A percentile compares a stretch with the other conserved stretches of the same genome.
Evolutionary conservation across 2,113 vertebrate species (phyloP).

Genomic region (Terrapene triunguis): DNA sequence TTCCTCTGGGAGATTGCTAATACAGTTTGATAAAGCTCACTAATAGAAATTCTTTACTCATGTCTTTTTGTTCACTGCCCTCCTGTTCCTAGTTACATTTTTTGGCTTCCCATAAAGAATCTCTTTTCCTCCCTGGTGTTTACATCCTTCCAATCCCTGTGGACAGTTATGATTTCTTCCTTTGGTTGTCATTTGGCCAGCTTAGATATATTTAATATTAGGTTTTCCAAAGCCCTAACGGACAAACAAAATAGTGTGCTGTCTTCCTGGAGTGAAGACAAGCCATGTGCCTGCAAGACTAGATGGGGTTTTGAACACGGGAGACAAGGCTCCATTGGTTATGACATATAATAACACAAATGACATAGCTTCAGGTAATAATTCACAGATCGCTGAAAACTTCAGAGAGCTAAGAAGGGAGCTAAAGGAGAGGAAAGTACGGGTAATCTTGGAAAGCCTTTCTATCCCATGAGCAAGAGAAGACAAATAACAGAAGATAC

Average conservation of each 20-base stretch:
- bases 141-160: not conserved
- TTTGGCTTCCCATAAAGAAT: not conserved
- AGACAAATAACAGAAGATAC: slow-evolving; percentile 74
- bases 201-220: not conserved
- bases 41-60: not conserved
- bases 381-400: slow-evolving; percentile 6
- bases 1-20: not conserved
- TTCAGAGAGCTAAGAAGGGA: slow-evolving; percentile 11
- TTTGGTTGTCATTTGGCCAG: not conserved
- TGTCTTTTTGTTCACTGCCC: not conserved
- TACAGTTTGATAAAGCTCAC: not conserved
- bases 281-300: not conserved
- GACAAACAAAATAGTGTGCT: not conserved
- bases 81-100: not conserved
- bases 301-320: not conserved
- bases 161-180: not conserved
- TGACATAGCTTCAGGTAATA: not conserved
- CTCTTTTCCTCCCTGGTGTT: not conserved
- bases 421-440: not conserved
- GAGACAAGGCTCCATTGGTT: not conserved
- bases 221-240: not conserved
- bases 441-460: slow-evolving; percentile 46
- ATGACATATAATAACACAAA: not conserved
- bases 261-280: not conserved
- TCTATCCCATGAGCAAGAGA: slow-evolving; percentile 72